Evolutionary conservation across 2,113 vertebrate genomes (phyloP).

Genomic region (Misgurnus anguillicaudatus): DNA sequence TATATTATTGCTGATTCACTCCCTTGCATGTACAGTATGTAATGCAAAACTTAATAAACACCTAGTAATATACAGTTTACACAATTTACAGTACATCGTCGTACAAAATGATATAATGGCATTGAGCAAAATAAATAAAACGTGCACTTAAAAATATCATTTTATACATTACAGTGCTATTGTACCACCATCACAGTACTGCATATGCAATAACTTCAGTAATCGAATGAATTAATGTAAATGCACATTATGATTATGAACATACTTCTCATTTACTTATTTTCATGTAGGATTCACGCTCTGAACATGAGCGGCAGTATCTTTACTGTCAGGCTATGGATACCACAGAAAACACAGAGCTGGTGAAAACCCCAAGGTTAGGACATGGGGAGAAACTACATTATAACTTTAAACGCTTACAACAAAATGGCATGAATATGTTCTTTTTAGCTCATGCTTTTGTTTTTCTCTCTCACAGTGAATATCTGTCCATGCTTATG

Average conservation of each 20-base stretch:
- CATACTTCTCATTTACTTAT: background rate
- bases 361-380: slow-evolving; percentile 93
- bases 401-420: background rate
- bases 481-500: slow-evolving; percentile 97
- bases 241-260: background rate
- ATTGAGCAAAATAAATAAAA: too few species aligned
- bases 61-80: too few species aligned
- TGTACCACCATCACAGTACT: background rate
- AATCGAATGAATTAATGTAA: background rate
- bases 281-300: slow-evolving; percentile 83
- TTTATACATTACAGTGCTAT: background rate
- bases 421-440: background rate
- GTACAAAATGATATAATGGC: too few species aligned
- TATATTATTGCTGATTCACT: too few species aligned
- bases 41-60: too few species aligned
- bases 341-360: slow-evolving; percentile 83
- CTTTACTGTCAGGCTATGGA: slow-evolving; percentile 88
- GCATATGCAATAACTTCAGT: background rate
- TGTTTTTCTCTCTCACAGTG: slow-evolving; percentile 52
- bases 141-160: too few species aligned
- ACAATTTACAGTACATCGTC: too few species aligned
- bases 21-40: too few species aligned
- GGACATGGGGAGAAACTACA: slow-evolving; percentile 9
- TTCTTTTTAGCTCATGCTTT: background rate
- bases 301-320: slow-evolving; percentile 94